These are phyloP conservation scores for Cyclura pinguis DNA, from an alignment of 2,797 vertebrate species.

Conservation along the genomic window DNA sequence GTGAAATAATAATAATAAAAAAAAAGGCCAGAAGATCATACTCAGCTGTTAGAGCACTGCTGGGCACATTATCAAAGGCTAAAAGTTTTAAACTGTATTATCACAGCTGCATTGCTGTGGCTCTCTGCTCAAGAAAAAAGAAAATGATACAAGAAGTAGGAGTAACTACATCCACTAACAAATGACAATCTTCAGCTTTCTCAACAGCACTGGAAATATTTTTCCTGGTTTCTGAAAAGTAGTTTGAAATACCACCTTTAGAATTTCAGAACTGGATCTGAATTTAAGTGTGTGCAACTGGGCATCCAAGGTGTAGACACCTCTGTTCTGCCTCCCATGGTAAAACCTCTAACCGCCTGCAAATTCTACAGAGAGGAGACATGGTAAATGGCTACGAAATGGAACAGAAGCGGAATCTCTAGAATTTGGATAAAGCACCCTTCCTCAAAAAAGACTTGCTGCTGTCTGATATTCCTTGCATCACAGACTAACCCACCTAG, in stretches of 20 bases:
- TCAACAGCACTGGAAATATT: not conserved
- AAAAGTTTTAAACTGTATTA: not conserved
- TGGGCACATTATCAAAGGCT: constrained; percentile 22
- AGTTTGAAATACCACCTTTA: not conserved
- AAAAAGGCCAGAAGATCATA: not conserved
- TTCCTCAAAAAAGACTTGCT: not conserved
- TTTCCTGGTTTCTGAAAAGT: not conserved
- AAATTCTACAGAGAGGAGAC: not conserved
- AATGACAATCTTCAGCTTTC: too few relatives aligned
- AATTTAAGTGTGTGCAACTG: not conserved
- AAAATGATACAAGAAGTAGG: constrained; percentile 1
- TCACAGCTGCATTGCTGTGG: constrained; percentile 15
- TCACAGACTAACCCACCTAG: not conserved
- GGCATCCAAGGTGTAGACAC: not conserved
- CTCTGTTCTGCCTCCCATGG: not conserved
- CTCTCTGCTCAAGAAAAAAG: constrained; percentile 2
- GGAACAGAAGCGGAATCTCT: not conserved
- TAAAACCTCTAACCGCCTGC: not conserved
- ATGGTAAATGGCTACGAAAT: not conserved
- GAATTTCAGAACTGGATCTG: not conserved
- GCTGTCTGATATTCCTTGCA: not conserved
- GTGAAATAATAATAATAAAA: not conserved
- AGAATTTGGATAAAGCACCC: not conserved
- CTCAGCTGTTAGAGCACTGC: not conserved
- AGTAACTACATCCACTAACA: constrained; percentile 7